Percentiles rank a stretch among this genome's conserved stretches.
Conservation (phyloP, 2,113 vertebrate genomes). For the Trinectes maculatus region DNA sequence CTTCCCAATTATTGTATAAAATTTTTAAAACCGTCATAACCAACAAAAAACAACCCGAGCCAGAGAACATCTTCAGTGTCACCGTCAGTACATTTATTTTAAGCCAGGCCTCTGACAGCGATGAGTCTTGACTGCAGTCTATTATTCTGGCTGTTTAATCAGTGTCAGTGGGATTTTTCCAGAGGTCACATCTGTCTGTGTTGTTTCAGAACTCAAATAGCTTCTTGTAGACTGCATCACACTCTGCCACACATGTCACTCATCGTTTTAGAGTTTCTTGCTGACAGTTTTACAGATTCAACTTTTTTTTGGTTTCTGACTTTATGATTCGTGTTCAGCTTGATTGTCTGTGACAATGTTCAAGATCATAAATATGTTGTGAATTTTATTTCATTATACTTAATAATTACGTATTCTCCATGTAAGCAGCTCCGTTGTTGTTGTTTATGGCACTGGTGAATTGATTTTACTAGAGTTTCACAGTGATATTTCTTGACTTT, state of each 20-base stretch:
- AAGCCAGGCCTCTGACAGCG: neutral
- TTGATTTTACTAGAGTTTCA: too few relatives aligned
- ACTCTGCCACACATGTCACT: conserved; percentile 1
- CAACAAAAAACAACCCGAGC: too few relatives aligned
- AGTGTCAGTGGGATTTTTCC: neutral
- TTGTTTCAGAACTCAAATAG: neutral
- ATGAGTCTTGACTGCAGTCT: neutral
- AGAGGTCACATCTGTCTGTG: conserved; percentile 19
- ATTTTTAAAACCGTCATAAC: too few relatives aligned
- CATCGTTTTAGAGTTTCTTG: conserved; percentile 3
- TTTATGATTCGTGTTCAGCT: neutral
- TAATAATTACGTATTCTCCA: too few relatives aligned
- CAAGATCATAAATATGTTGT: neutral
- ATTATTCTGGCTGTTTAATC: conserved; percentile 12
- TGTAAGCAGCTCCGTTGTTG: too few relatives aligned
- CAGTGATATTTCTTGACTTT: too few relatives aligned
- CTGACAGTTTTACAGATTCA: neutral
- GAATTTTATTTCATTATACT: neutral
- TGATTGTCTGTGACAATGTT: neutral
- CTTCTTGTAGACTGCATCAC: neutral
- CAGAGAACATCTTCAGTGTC: too few relatives aligned
- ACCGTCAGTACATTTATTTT: too few relatives aligned
- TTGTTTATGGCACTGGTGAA: too few relatives aligned
- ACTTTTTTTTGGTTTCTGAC: too few relatives aligned
- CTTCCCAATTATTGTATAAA: neutral